Conservation (phyloP, 2,888 invertebrate genomes). For the Lycaena phlaeas region DNA sequence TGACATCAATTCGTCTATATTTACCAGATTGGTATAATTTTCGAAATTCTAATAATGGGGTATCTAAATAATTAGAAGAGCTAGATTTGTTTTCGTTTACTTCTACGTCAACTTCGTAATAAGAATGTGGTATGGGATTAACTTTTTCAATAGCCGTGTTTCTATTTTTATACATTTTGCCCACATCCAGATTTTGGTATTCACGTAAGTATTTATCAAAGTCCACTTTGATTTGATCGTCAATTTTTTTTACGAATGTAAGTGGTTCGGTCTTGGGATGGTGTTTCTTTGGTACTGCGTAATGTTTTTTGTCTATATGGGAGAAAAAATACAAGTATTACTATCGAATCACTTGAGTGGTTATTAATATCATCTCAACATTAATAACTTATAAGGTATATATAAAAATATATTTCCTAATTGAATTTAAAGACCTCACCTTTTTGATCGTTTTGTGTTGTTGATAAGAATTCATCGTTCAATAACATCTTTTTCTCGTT, state of each 20-base stretch:
- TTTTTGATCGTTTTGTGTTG: neutral
- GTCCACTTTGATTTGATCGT: constrained; percentile 25
- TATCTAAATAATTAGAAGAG: constrained; percentile 38
- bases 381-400: too few relatives aligned
- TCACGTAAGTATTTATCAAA: constrained; percentile 41
- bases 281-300: constrained; percentile 9
- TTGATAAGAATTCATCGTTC: neutral
- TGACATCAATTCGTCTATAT: neutral
- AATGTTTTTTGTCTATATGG: too few relatives aligned
- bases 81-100: constrained; percentile 11
- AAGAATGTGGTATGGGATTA: constrained; percentile 30
- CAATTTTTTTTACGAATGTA: constrained; percentile 12
- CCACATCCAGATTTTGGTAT: constrained; percentile 31
- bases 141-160: constrained; percentile 22
- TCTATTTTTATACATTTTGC: constrained; percentile 29
- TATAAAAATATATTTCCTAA: too few relatives aligned
- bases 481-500: constrained; percentile 7
- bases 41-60: constrained; percentile 48
- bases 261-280: constrained; percentile 11
- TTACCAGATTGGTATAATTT: constrained; percentile 39
- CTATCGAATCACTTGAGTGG: too few relatives aligned
- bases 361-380: too few relatives aligned
- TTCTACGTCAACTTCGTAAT: constrained; percentile 17
- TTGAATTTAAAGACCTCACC: too few relatives aligned
- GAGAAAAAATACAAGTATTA: too few relatives aligned